Percentiles rank a stretch among this genome's conserved stretches.
phyloP scores from a whole-genome alignment of 2,888 invertebrate genomes.

The Bombylius discolor region DNA sequence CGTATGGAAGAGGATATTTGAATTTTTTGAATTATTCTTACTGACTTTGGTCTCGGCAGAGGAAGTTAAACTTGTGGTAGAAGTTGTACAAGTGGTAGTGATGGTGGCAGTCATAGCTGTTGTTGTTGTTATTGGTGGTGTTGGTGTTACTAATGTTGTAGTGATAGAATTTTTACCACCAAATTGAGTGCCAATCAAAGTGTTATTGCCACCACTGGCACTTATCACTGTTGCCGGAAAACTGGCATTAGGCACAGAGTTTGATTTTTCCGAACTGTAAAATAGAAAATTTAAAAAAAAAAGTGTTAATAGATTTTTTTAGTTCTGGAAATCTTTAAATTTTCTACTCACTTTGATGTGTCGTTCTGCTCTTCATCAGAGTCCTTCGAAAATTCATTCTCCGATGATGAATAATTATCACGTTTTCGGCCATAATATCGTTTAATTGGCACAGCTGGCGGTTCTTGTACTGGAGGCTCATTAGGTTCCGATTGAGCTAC shows the following conservation, averaged over 20 bases:
- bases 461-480: constrained; percentile 2
- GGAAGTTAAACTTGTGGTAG: constrained; percentile 27
- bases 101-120: not conserved
- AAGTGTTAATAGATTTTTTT: not conserved
- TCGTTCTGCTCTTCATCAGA: constrained; percentile 24
- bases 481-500: not conserved
- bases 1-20: not conserved
- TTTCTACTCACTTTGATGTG: constrained; percentile 21
- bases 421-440: constrained; percentile 46
- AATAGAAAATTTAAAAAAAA: not conserved
- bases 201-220: no score
- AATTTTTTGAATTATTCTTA: constrained; percentile 57
- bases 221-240: no score
- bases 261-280: constrained; percentile 29
- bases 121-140: no score
- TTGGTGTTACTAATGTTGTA: no score
- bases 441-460: constrained; percentile 33
- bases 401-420: constrained; percentile 41
- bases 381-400: constrained; percentile 27
- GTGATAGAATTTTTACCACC: no score
- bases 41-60: constrained; percentile 89
- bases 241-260: constrained; percentile 21
- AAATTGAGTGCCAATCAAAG: no score
- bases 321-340: constrained; percentile 17
- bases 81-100: not conserved